Evolutionary conservation across 2,888 invertebrate genomes (phyloP), one percentile per base, ranked within the genome.

Genomic region (Melinaea menophilus): DNA sequence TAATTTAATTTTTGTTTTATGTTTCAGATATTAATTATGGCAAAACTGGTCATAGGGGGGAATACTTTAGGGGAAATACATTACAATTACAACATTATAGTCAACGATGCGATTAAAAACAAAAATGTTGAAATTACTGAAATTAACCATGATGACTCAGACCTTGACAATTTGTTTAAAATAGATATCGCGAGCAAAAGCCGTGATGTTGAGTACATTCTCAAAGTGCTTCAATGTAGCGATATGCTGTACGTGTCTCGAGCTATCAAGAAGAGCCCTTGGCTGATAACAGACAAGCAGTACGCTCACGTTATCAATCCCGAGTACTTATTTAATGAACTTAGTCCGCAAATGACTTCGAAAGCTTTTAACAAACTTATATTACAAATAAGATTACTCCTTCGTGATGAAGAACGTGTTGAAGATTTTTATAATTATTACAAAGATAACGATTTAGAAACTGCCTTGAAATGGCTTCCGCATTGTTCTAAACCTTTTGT

Each of bases 261-360:
- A 71, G 85, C 80, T 22, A 79, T 88, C 51, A 86, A 83, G 63
- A 73, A 75, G 57, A 76, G 79, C 51, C 69, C 73, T 13, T 88
- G 88, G 88, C 71, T 88, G 7, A 74, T 88, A 48, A 82, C 78
- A 2, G 84, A 88, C 35, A 68, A 73, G 5, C 72, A 82, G 62
- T 84, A 84, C 65, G 76, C 78, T 4, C 70, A 84, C 66, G 79
- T 88, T 57, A 75, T 89, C 58, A 85, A 88, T 65, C 85, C 88
- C 4, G 71, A 81, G 56, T 80, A 84, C 69, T 71, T 88, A 5
- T 69, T 81, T 62, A 69, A 72, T 3, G 65, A 79, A 55, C 71
- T 88, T 2, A 79, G 79, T 48, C 87, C 82, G 5, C 70, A 75
- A 51, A 86, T 89, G 85, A 80, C 75, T n/a, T 68, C 75, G 5